Evolutionary conservation across 2,113 vertebrate genomes (phyloP), one percentile per base, ranked within the genome.

Genomic region (Cephalopterus ornatus): DNA sequence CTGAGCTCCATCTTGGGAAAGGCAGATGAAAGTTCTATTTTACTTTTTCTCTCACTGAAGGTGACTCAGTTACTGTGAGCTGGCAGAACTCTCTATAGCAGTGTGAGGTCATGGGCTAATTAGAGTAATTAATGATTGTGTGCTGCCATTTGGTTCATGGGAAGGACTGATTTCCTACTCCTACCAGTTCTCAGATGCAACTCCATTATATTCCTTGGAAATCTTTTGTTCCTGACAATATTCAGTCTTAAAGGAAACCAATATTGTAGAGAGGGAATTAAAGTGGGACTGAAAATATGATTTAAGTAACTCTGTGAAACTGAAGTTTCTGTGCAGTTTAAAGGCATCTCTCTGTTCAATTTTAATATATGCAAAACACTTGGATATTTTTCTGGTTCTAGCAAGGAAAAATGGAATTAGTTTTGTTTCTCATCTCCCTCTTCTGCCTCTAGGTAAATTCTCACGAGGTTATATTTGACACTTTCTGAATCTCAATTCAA

Each of bases 361-460:
- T 93, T 66, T 42, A 92, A 81, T 35, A 41, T 42, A 76, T 39
- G 33, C 32, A 81, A 62, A 65, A 6, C 15, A 6, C 21, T 79
- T 27, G 5, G 42, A 35, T 47, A 28, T n/a, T 88, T 79, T 89
- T 56, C 62, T 42, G 37, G 44, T 85, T 90, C 47, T 49, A 79
- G 77, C 21, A 42, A 71, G 47, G 67, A 49, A 66, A 55, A 58
- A 50, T 47, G 42, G 59, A 72, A 90, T 61, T 49, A 41, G 47
- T n/a, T 91, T 65, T 46, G 56, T 88, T 95, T 90, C 59, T 87
- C 39, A 33, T 92, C 44, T 88, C 52, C 61, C 37, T 81, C 30
- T 92, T 66, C 68, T 91, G 70, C 76, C 83, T 88, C n/a, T 42
- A 84, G 87, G 80, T 87, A 87, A 75, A 84, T 81, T 72, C 85